phyloP scores from a whole-genome alignment of 2,797 vertebrate genomes.

The Acipenser oxyrinchus region DNA sequence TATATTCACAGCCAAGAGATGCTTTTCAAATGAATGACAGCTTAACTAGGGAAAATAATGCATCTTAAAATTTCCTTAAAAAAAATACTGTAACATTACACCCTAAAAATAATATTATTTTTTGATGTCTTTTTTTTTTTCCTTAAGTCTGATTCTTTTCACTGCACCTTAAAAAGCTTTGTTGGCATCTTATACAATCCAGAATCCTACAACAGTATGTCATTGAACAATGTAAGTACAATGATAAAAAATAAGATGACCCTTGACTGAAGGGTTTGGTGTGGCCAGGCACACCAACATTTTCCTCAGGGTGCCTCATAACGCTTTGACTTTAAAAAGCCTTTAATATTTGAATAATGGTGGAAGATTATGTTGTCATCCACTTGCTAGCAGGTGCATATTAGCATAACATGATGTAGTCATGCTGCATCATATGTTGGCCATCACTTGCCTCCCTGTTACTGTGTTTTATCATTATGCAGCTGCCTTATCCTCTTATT shows the following conservation, averaged over 20 bases:
- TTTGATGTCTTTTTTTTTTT: too few relatives aligned
- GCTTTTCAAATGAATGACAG: slow-evolving; percentile 56
- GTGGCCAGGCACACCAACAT: slow-evolving; percentile 41
- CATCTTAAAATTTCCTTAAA: too few relatives aligned
- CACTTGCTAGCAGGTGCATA: slow-evolving; percentile 56
- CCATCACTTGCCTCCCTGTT: slow-evolving; percentile 43
- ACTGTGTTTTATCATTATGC: slow-evolving; percentile 39
- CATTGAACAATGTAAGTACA: neutral
- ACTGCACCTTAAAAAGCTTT: too few relatives aligned
- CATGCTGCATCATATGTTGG: slow-evolving; percentile 54
- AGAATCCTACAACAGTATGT: too few relatives aligned
- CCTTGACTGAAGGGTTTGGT: slow-evolving; percentile 51
- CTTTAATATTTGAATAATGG: slow-evolving; percentile 44
- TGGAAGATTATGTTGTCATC: slow-evolving; percentile 64
- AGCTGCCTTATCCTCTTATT: slow-evolving; percentile 49
- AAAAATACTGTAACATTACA: too few relatives aligned
- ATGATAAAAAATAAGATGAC: neutral
- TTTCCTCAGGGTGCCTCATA: slow-evolving; percentile 61
- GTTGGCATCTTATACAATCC: too few relatives aligned
- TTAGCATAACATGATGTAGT: slow-evolving; percentile 47
- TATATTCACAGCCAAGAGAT: slow-evolving; percentile 52
- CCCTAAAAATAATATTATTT: too few relatives aligned
- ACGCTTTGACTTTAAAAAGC: slow-evolving; percentile 51
- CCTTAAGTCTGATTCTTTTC: too few relatives aligned
- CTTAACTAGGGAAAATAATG: slow-evolving; percentile 5